These are phyloP conservation scores for Plusia festucae DNA, from an alignment of 2,888 invertebrate species.

Conservation along the genomic window DNA sequence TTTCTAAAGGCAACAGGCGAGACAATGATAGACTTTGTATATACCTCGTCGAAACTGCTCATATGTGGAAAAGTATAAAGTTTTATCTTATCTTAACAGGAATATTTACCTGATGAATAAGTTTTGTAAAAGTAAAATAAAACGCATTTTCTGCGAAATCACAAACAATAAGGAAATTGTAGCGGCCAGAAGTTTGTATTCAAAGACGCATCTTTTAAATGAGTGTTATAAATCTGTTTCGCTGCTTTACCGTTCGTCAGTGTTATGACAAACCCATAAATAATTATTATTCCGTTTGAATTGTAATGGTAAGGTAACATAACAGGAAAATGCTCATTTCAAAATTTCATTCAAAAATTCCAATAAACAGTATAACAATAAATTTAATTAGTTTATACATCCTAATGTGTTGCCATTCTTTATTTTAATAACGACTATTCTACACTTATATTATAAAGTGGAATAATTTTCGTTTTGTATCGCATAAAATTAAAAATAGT, in stretches of 20 bases:
- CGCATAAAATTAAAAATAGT: too few relatives aligned
- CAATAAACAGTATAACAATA: too few relatives aligned
- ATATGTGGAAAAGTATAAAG: too few relatives aligned
- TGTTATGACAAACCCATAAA: constrained; percentile 22
- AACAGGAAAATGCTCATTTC: not conserved
- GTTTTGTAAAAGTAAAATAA: too few relatives aligned
- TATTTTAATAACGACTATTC: too few relatives aligned
- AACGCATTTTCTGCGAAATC: constrained; percentile 32
- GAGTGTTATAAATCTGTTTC: constrained; percentile 38
- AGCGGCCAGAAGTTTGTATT: constrained; percentile 23
- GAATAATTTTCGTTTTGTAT: too few relatives aligned
- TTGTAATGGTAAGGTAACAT: not conserved
- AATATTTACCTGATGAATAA: too few relatives aligned
- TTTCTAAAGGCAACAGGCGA: not conserved
- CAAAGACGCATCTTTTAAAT: constrained; percentile 18
- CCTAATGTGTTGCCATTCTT: not conserved
- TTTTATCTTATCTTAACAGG: too few relatives aligned
- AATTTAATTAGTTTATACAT: not conserved
- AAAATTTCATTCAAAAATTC: not conserved
- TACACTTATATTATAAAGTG: too few relatives aligned
- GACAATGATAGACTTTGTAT: too few relatives aligned
- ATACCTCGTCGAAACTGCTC: too few relatives aligned
- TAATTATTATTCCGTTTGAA: constrained; percentile 1
- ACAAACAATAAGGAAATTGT: constrained; percentile 32
- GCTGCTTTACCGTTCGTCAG: constrained; percentile 16